These are phyloP conservation scores for Indri indri DNA, from an alignment of 2,113 vertebrate genomes.

Conservation along the genomic window DNA sequence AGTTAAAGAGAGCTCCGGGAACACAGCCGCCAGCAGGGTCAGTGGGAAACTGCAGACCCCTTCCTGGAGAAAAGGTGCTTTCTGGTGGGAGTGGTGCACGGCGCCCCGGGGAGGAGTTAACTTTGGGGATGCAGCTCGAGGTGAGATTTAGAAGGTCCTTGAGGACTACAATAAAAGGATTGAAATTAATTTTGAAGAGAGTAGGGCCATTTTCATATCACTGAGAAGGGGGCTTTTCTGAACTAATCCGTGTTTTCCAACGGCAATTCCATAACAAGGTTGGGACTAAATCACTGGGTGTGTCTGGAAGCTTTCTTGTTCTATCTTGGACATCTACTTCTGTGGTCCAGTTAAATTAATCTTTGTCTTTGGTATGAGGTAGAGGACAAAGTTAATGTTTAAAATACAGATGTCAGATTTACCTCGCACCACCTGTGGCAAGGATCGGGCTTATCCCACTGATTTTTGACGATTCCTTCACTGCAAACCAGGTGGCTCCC, in stretches of 20 bases:
- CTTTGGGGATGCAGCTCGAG: not conserved
- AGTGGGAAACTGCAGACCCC: not conserved
- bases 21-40: not conserved
- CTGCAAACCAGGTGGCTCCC: not conserved
- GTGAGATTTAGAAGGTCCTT: not conserved
- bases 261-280: not conserved
- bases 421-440: too few species aligned
- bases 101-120: fast-evolving
- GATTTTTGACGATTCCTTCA: not conserved
- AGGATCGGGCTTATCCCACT: too few species aligned
- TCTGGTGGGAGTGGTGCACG: fast-evolving
- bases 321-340: not conserved
- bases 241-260: not conserved
- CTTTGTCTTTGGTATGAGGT: not conserved
- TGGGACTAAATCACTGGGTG: not conserved
- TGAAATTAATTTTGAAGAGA: not conserved
- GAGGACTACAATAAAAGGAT: not conserved
- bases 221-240: not conserved
- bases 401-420: not conserved
- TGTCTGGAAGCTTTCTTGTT: not conserved
- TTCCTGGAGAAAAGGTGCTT: not conserved
- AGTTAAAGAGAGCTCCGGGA: not conserved
- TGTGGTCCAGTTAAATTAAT: not conserved
- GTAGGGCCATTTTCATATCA: not conserved
- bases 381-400: not conserved